Evolutionary conservation across 2,113 vertebrate species (phyloP).

Genomic region (Notechis scutatus): DNA sequence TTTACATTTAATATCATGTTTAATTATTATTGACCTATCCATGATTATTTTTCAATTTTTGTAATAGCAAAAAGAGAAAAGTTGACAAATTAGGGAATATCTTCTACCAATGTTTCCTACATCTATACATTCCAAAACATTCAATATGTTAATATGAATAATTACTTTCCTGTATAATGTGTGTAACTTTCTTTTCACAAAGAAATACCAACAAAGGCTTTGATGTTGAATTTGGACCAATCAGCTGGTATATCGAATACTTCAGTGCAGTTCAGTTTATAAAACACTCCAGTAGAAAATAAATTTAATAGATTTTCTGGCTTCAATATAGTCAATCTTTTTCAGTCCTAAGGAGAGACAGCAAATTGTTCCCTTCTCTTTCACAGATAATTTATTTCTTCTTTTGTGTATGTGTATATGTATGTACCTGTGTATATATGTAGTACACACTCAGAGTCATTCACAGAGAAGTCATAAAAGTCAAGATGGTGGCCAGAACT

Average conservation of each 20-base stretch:
- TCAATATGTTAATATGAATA: conserved; percentile 14
- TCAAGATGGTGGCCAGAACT: neutral
- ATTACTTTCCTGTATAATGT: neutral
- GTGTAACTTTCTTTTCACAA: neutral
- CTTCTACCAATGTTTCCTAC: conserved; percentile 21
- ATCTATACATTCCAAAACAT: conserved; percentile 6
- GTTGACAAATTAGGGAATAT: conserved; percentile 30
- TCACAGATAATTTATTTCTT: neutral
- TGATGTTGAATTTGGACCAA: conserved; percentile 19
- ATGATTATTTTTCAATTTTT: conserved; percentile 20
- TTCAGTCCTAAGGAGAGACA: neutral
- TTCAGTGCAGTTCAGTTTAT: neutral
- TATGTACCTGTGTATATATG: neutral
- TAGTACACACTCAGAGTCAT: neutral
- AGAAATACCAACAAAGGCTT: neutral
- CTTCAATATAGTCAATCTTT: neutral
- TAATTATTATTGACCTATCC: neutral
- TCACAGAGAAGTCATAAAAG: neutral
- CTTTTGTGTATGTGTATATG: neutral
- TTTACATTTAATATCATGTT: neutral
- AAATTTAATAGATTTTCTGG: neutral
- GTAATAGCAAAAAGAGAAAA: conserved; percentile 17
- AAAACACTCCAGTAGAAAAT: neutral
- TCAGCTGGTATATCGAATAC: neutral
- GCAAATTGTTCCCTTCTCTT: neutral